These are phyloP conservation scores for Malurus alboscapulatus DNA, from an alignment of 2,113 vertebrate species.

Conservation along the genomic window DNA sequence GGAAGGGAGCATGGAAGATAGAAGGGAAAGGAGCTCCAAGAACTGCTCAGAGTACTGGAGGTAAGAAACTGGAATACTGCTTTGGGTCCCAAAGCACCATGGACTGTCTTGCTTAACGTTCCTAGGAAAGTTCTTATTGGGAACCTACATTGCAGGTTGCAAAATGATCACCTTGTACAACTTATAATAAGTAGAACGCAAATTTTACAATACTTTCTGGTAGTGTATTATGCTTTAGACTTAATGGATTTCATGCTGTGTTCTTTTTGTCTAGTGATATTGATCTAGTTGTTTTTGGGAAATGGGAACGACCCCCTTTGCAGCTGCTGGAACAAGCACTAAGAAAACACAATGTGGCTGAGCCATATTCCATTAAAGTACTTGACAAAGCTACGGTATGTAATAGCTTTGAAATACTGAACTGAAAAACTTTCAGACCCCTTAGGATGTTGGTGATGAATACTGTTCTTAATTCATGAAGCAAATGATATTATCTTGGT, in stretches of 20 bases:
- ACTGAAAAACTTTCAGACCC: background rate
- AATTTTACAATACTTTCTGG: background rate
- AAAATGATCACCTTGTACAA: background rate
- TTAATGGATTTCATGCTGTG: background rate
- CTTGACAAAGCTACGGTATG: constrained; percentile 97
- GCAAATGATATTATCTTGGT: no score
- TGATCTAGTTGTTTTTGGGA: constrained; percentile 96
- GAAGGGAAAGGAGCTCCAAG: background rate
- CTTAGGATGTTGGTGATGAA: background rate
- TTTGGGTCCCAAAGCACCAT: background rate
- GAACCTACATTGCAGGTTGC: background rate
- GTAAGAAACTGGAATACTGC: background rate
- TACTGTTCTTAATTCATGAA: background rate
- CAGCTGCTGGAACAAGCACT: constrained; percentile 93
- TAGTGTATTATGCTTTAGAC: background rate
- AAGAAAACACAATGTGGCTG: constrained; percentile 90
- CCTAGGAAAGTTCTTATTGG: background rate
- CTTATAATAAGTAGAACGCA: background rate
- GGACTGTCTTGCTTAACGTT: background rate
- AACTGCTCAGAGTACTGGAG: background rate
- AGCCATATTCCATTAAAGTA: constrained; percentile 95
- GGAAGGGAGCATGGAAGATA: background rate
- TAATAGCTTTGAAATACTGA: background rate
- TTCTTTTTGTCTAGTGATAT: constrained; percentile 84
- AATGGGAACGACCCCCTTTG: constrained; percentile 93